A percentile compares a stretch with the other conserved stretches of the same genome.
Evolutionary conservation across 2,888 invertebrate species (phyloP).

Genomic region (Sminthurides aquaticus): DNA sequence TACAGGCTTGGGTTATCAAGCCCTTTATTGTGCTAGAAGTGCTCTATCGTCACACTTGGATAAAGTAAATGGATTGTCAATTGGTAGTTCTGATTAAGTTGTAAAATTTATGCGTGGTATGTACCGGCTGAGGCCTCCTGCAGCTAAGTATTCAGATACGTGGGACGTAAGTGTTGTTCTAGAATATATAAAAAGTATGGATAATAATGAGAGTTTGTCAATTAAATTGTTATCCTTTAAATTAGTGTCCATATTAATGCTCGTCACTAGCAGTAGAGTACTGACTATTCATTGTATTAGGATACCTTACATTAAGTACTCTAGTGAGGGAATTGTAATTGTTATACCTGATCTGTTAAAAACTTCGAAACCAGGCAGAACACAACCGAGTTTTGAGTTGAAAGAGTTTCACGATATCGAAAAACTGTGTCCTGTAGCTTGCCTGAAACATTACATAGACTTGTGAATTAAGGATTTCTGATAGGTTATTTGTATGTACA

Average conservation of each 20-base stretch:
- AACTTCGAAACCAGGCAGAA: constrained; percentile 1
- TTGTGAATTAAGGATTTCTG: neutral
- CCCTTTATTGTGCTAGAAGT: constrained; percentile 15
- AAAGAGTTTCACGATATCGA: neutral
- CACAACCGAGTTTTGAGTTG: neutral
- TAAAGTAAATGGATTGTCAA: neutral
- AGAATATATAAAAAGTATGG: neutral
- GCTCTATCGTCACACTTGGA: constrained; percentile 4
- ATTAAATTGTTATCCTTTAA: constrained; percentile 11
- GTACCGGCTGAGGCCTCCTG: constrained; percentile 1
- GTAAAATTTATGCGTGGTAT: constrained; percentile 13
- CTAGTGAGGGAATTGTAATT: neutral
- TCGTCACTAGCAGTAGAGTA: constrained; percentile 18
- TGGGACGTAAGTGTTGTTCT: constrained; percentile 17
- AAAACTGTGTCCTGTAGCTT: constrained; percentile 2
- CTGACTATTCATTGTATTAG: constrained; percentile 13
- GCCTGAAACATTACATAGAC: constrained; percentile 11
- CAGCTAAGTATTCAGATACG: constrained; percentile 14
- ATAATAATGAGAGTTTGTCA: neutral
- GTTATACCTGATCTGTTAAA: neutral
- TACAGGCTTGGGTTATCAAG: constrained; percentile 2
- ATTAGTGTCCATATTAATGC: constrained; percentile 10
- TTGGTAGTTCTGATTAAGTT: constrained; percentile 6
- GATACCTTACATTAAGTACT: neutral
- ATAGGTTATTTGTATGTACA: constrained; percentile 9